A percentile compares a stretch with the other conserved stretches of the same genome.
Conservation (phyloP, 2,797 vertebrate genomes). For the Hemibagrus guttatus region DNA sequence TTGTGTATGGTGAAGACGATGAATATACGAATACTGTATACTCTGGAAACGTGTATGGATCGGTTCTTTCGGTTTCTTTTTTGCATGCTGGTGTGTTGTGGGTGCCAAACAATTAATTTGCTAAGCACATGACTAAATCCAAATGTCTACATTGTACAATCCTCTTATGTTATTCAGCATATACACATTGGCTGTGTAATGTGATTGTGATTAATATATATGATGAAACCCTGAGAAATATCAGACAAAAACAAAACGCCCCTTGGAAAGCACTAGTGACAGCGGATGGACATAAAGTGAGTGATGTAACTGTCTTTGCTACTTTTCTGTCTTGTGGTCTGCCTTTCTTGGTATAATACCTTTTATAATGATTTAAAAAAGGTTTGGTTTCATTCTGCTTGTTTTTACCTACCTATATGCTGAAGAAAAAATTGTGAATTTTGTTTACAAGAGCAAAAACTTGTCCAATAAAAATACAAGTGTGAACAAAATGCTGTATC, state of each 20-base stretch:
- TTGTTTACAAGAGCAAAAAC: constrained; percentile 16
- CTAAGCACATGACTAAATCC: not conserved
- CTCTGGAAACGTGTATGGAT: not conserved
- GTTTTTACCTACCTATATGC: constrained; percentile 1
- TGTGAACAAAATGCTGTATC: not conserved
- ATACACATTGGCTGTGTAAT: not conserved
- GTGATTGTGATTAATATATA: not conserved
- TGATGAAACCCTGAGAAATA: not conserved
- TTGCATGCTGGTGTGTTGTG: not conserved
- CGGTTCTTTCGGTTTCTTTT: not conserved
- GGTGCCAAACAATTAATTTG: not conserved
- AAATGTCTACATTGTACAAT: not conserved
- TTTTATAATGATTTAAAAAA: not conserved
- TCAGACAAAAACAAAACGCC: not conserved
- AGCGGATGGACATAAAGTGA: not conserved
- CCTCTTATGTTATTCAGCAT: not conserved
- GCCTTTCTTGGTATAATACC: not conserved
- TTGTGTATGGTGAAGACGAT: not conserved
- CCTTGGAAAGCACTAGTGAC: constrained; percentile 1
- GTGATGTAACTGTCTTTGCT: constrained; percentile 9
- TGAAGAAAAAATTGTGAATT: not conserved
- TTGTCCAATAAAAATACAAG: constrained; percentile 17
- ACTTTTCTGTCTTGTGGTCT: constrained; percentile 3
- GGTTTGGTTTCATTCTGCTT: not conserved
- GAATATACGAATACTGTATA: not conserved